Evolutionary conservation across 2,113 vertebrate species (phyloP).

Genomic region (Pomatorhinus ruficollis): DNA sequence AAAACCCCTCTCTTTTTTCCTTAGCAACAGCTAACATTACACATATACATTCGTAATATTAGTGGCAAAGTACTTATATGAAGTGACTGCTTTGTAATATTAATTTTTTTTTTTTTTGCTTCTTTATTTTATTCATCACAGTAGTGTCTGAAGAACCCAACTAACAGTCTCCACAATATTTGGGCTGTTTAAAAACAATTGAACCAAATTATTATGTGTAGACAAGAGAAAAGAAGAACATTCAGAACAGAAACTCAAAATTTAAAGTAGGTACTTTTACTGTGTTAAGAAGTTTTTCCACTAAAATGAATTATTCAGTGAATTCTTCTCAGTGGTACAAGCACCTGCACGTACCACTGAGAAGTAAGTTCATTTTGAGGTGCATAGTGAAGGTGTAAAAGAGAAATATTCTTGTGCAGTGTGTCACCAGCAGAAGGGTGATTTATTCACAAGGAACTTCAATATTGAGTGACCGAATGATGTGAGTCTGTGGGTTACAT

Average conservation of each 20-base stretch:
- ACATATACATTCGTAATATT: conserved; percentile 14
- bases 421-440: neutral
- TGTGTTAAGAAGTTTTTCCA: neutral
- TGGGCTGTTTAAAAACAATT: neutral
- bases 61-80: neutral
- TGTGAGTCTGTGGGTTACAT: neutral
- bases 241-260: neutral
- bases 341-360: neutral
- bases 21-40: conserved; percentile 17
- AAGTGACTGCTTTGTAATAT: neutral
- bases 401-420: neutral
- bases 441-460: neutral
- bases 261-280: neutral
- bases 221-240: neutral
- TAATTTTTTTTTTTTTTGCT: neutral
- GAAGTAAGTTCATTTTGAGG: neutral
- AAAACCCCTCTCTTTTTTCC: neutral
- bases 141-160: neutral
- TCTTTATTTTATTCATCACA: neutral
- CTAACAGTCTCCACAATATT: neutral
- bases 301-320: neutral
- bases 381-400: neutral
- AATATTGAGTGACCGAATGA: neutral
- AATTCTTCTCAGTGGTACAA: neutral
- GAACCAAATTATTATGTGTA: neutral